phyloP scores from a whole-genome alignment of 2,888 invertebrate species.

The Azorinus chamasolen region DNA sequence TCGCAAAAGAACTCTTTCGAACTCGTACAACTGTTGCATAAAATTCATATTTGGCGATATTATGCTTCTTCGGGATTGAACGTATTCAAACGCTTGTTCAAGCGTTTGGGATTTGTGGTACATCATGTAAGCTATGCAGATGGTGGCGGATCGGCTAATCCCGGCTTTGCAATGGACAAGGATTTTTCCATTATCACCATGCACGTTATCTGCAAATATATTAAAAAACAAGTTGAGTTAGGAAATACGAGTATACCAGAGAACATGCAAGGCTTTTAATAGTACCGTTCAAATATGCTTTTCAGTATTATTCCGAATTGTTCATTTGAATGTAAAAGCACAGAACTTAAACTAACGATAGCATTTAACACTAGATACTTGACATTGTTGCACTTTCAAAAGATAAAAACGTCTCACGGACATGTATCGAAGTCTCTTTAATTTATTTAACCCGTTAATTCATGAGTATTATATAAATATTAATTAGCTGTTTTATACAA shows the following conservation, averaged over 20 bases:
- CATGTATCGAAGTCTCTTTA: no score
- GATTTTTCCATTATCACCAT: slow-evolving; percentile 74
- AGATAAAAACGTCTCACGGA: no score
- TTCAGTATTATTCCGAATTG: no score
- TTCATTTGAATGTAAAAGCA: no score
- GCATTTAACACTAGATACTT: no score
- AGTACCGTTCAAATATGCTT: no score
- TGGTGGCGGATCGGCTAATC: slow-evolving; percentile 84
- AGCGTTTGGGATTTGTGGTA: slow-evolving; percentile 74
- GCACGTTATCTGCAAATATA: slow-evolving; percentile 73
- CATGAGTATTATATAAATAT: no score
- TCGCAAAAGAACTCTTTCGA: slow-evolving; percentile 63
- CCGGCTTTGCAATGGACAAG: slow-evolving; percentile 84
- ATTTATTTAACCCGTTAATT: no score
- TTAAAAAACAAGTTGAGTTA: background rate
- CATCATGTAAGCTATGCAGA: slow-evolving; percentile 84
- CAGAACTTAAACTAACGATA: no score
- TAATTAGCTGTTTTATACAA: no score
- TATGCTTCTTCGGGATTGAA: slow-evolving; percentile 83
- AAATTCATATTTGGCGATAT: slow-evolving; percentile 87
- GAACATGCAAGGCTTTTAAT: no score
- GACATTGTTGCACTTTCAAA: no score
- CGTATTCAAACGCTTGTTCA: slow-evolving; percentile 86
- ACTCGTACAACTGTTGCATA: slow-evolving; percentile 86
- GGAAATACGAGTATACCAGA: background rate